Evolutionary conservation across 2,888 invertebrate genomes (phyloP).

Genomic region (Seira sanloemensis): DNA sequence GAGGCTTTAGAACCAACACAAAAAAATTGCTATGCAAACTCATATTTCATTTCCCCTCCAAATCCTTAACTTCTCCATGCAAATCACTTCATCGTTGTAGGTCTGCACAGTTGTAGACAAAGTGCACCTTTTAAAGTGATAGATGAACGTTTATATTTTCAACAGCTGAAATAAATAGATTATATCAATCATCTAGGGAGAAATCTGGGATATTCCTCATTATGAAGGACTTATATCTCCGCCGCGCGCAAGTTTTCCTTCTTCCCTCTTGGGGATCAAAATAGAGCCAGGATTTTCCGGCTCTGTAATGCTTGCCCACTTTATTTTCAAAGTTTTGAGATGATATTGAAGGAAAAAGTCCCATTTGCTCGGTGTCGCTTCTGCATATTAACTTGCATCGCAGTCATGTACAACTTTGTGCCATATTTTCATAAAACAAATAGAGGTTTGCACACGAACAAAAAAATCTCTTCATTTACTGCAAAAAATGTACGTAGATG

Average conservation of each 20-base stretch:
- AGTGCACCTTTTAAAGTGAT: conserved; percentile 40
- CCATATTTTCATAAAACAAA: no score
- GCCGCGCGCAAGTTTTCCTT: not conserved
- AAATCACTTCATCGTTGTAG: conserved; percentile 41
- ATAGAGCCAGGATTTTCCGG: conserved; percentile 7
- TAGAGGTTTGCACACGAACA: no score
- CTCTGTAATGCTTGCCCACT: conserved; percentile 23
- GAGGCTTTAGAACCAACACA: no score
- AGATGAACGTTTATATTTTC: conserved; percentile 58
- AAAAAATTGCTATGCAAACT: no score
- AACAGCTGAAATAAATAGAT: conserved; percentile 63
- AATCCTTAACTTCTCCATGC: no score
- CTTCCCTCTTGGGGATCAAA: conserved; percentile 23
- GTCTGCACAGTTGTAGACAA: conserved; percentile 18
- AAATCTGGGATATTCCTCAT: conserved; percentile 34
- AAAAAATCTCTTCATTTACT: no score
- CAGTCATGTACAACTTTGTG: no score
- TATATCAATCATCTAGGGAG: conserved; percentile 53
- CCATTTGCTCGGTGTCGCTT: conserved; percentile 12
- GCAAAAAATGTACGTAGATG: no score
- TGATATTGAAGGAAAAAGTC: conserved; percentile 41
- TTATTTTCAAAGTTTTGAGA: conserved; percentile 39
- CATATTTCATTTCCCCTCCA: no score
- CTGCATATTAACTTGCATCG: not conserved
- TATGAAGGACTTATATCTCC: conserved; percentile 36